Evolutionary conservation across 2,888 invertebrate species (phyloP), one percentile per base, ranked within the genome.

Genomic region (Microchrysa polita): DNA sequence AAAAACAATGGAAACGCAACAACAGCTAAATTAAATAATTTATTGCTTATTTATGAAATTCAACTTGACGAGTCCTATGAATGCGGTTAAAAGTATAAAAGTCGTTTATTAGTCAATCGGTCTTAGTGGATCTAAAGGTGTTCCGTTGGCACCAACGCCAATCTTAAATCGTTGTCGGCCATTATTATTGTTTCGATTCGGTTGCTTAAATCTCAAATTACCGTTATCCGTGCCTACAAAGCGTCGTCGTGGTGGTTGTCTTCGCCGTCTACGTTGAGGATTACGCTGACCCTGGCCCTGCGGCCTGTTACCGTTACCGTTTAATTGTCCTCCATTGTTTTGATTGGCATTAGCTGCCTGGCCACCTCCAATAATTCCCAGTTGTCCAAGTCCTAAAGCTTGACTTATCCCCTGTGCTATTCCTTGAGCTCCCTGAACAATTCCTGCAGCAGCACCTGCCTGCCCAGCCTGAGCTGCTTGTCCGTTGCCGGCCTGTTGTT

Each of bases 221-320:
- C 69, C 69, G 40, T 69, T 69, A 55, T 69, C 57, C 5, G 69
- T 57, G 10, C 69, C 69, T 1, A 69, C 69, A 42, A 18, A 69
- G n/a, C 69, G 69, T 40, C 57, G 23, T 40, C 57, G 55, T 1
- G 16, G 14, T 12, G 14, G 27, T 42, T 57, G 55, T 16, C 18
- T 27, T 20, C 67, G 27, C 40, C 57, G 52, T n/a, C 69, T 55
- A 14, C 48, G 12, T 10, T 23, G 23, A 23, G 14, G 23, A 23
- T n/a, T 20, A 10, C 22, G 14, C 23, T 59, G 59, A 9, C 59
- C 59, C 57, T 69, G 69, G n/a, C 22, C 20, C 42, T 69, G 69
- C 34, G 55, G 55, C 12, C 55, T 34, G 2, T 27, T 42, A 7
- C 67, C 52, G 12, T 48, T 48, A 5, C 52, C 65, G 9, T 22